phyloP scores from a whole-genome alignment of 92 coral and sea anemone species.

The Porites evermanni region DNA sequence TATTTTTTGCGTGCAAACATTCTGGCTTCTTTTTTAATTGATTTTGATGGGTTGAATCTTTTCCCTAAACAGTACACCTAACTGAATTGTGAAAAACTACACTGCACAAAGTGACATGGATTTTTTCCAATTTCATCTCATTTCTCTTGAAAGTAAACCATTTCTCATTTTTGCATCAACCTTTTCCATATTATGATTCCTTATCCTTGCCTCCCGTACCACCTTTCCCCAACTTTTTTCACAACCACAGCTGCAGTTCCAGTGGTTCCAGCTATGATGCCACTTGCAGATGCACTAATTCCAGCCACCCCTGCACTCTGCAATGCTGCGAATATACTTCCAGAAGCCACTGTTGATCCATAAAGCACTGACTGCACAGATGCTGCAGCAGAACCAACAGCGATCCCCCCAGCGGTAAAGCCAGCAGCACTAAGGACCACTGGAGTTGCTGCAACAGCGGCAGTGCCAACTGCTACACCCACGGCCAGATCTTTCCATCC shows the following conservation, averaged over 20 bases:
- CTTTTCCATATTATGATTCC: neutral
- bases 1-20: too few relatives aligned
- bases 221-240: neutral
- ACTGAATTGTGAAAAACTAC: too few relatives aligned
- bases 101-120: neutral
- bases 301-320: conserved; percentile 63
- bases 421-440: conserved; percentile 43
- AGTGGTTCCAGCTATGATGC: conserved; percentile 13
- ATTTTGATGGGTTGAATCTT: too few relatives aligned
- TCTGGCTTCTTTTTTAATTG: too few relatives aligned
- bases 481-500: conserved; percentile 23
- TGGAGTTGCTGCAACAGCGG: conserved; percentile 37
- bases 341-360: conserved; percentile 45
- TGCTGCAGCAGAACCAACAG: conserved; percentile 49
- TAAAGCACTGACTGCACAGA: conserved; percentile 15
- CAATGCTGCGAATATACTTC: conserved; percentile 23
- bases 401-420: conserved; percentile 48
- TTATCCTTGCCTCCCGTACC: neutral
- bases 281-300: conserved; percentile 1
- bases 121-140: neutral
- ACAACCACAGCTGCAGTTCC: neutral
- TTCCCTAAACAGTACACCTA: too few relatives aligned
- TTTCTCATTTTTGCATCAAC: neutral
- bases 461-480: conserved; percentile 27
- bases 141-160: neutral